Evolutionary conservation across 2,888 invertebrate genomes (phyloP).

Genomic region (Venusia cambrica): DNA sequence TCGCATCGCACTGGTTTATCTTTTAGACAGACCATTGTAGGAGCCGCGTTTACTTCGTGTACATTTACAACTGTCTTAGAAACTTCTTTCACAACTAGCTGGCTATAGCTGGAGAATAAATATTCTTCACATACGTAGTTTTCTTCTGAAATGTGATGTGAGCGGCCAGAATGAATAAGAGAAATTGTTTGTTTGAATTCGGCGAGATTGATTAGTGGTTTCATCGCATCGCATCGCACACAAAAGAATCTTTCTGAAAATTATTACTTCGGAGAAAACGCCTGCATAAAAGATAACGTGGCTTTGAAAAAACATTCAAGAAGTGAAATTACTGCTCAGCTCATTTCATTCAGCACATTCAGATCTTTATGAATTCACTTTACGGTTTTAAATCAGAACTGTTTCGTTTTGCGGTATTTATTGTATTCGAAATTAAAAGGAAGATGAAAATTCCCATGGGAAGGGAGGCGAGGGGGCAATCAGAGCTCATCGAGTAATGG

Average conservation of each 20-base stretch:
- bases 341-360: constrained; percentile 27
- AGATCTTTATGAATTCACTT: constrained; percentile 38
- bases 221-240: too few species aligned
- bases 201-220: too few species aligned
- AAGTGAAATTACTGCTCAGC: constrained; percentile 28
- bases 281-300: constrained; percentile 21
- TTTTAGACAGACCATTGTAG: too few species aligned
- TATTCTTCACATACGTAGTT: too few species aligned
- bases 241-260: constrained; percentile 8
- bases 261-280: constrained; percentile 16
- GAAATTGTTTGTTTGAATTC: too few species aligned
- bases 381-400: constrained; percentile 46
- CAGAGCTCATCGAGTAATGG: constrained; percentile 70
- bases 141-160: too few species aligned
- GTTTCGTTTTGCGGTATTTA: constrained; percentile 63
- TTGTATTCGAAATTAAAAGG: constrained; percentile 78
- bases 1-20: too few species aligned
- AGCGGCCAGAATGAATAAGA: too few species aligned
- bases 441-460: constrained; percentile 60
- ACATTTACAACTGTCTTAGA: too few species aligned
- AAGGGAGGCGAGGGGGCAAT: constrained; percentile 52
- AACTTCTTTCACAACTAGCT: too few species aligned
- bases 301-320: constrained; percentile 21
- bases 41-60: too few species aligned
- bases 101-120: too few species aligned